Evolutionary conservation across 2,113 vertebrate species (phyloP).

Genomic region (Amblyopsis rosae): DNA sequence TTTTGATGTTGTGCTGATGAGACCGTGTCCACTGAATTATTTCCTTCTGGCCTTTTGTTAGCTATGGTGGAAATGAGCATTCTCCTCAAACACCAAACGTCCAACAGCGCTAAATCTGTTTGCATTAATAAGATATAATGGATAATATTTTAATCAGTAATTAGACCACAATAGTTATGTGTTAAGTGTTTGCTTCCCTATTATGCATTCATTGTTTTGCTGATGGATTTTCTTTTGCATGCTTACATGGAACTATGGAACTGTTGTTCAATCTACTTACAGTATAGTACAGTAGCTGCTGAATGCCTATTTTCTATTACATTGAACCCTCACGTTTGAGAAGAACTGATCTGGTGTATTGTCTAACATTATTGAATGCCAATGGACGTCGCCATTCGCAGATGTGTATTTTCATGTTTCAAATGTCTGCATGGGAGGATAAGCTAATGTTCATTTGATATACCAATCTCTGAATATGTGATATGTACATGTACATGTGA

Average conservation of each 20-base stretch:
- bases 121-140: conserved; percentile 65
- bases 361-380: conserved; percentile 31
- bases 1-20: conserved; percentile 41
- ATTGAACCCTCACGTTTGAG: conserved; percentile 8
- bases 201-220: conserved; percentile 42
- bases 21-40: conserved; percentile 45
- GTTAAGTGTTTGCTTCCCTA: conserved; percentile 42
- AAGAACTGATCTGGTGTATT: conserved; percentile 25
- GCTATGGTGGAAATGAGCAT: conserved; percentile 32
- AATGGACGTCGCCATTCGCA: conserved; percentile 8
- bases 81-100: conserved; percentile 19
- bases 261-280: conserved; percentile 18
- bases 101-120: conserved; percentile 33
- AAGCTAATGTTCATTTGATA: conserved; percentile 30
- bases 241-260: conserved; percentile 46
- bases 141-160: conserved; percentile 64
- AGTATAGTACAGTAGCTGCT: conserved; percentile 8
- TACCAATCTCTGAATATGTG: conserved; percentile 19
- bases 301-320: conserved; percentile 7
- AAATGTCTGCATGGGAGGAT: conserved; percentile 31
- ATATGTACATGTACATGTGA: conserved; percentile 1
- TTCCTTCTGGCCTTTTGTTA: conserved; percentile 57
- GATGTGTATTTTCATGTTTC: background rate
- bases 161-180: conserved; percentile 55
- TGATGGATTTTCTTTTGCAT: conserved; percentile 52